Percentiles rank a stretch among this genome's conserved stretches.
Conservation (phyloP, 2,797 vertebrate genomes). For the Pseudochirops corinnae region DNA sequence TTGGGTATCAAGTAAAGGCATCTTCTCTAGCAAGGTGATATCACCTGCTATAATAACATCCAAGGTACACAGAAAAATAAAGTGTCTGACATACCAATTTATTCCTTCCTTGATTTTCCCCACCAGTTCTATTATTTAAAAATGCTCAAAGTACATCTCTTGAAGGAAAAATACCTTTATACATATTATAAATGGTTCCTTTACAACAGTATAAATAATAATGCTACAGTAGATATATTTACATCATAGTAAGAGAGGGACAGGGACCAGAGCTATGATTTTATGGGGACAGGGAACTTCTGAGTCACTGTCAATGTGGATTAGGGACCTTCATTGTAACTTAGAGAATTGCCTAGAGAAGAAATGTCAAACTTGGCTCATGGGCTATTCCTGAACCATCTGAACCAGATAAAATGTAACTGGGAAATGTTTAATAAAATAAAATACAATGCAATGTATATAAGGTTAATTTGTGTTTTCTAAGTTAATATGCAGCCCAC, state of each 20-base stretch:
- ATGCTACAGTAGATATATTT: not conserved
- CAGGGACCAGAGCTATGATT: not conserved
- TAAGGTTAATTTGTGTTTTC: not conserved
- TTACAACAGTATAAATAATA: not conserved
- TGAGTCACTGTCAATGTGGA: not conserved
- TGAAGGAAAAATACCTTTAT: not conserved
- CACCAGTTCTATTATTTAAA: no score
- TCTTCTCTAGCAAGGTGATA: not conserved
- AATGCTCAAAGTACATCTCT: not conserved
- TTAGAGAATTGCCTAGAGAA: not conserved
- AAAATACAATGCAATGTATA: not conserved
- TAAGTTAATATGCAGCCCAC: not conserved
- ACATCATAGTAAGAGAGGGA: not conserved
- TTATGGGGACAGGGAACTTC: not conserved
- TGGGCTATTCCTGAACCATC: not conserved
- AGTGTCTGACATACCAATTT: not conserved
- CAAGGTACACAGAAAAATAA: not conserved
- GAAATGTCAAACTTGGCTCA: not conserved
- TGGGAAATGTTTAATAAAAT: not conserved
- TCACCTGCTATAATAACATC: not conserved
- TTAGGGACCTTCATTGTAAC: not conserved
- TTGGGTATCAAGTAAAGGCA: conserved; percentile 16
- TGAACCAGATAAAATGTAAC: not conserved
- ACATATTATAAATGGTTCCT: not conserved
- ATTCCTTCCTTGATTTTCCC: not conserved